Percentiles rank a stretch among this genome's conserved stretches.
phyloP scores from a whole-genome alignment of 2,797 vertebrate genomes.

The Onychomys arenicola region DNA sequence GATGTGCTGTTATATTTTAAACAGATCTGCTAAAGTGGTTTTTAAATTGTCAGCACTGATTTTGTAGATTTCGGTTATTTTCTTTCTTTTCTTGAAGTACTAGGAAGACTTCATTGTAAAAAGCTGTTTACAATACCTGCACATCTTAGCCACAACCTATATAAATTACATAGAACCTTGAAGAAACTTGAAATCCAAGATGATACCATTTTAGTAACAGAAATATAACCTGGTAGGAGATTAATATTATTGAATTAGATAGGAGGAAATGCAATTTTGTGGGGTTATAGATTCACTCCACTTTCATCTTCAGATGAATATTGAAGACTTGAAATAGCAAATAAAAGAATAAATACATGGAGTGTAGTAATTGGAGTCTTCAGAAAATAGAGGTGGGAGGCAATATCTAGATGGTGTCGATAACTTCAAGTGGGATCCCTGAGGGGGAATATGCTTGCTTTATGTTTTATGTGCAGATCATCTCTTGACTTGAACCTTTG shows the following conservation, averaged over 20 bases:
- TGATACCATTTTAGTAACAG: background rate
- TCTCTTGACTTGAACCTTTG: conserved; percentile 30
- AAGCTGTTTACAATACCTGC: background rate
- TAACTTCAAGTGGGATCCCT: background rate
- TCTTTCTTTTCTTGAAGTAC: background rate
- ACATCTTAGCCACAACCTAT: background rate
- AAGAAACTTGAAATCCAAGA: background rate
- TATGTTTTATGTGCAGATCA: background rate
- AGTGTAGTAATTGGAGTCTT: background rate
- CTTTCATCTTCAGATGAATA: conserved; percentile 29
- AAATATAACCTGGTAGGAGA: background rate
- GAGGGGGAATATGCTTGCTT: fast-evolving
- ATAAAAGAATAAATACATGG: background rate
- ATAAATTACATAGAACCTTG: background rate
- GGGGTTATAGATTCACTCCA: background rate
- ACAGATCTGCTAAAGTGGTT: background rate
- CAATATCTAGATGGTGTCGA: background rate
- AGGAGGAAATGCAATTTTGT: background rate
- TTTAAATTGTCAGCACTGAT: background rate
- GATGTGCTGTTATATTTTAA: background rate
- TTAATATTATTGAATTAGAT: background rate
- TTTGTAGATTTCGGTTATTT: background rate
- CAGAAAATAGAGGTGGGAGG: background rate
- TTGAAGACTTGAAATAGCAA: conserved; percentile 48
- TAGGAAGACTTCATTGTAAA: background rate